A percentile compares a stretch with the other conserved stretches of the same genome.
Evolutionary conservation across 1,140 invertebrate genomes (phyloP).

Genomic region (Adoxophyes honmai): DNA sequence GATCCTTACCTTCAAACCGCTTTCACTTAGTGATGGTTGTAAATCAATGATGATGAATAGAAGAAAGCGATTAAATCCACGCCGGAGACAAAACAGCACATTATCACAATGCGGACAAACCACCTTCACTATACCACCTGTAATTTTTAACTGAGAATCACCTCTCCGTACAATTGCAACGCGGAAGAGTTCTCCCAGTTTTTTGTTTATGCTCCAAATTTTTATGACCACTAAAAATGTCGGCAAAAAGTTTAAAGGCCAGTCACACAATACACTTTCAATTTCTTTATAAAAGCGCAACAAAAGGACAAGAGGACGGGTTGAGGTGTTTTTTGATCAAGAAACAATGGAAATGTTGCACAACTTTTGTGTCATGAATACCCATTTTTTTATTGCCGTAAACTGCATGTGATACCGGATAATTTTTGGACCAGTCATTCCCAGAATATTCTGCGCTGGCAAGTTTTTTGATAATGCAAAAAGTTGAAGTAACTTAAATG

Average conservation of each 20-base stretch:
- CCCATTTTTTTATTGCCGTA: constrained; percentile 31
- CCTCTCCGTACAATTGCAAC: constrained; percentile 49
- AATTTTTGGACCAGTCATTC: constrained; percentile 8
- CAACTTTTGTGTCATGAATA: constrained; percentile 51
- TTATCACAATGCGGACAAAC: constrained; percentile 61
- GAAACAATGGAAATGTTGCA: constrained; percentile 48
- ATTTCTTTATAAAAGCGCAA: constrained; percentile 69
- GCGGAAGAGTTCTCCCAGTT: constrained; percentile 58
- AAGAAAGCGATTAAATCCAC: constrained; percentile 66
- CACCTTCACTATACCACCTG: constrained; percentile 74
- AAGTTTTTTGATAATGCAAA: constrained; percentile 8
- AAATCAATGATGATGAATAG: constrained; percentile 67
- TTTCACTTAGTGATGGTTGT: constrained; percentile 34
- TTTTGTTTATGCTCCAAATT: constrained; percentile 73
- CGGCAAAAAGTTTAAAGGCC: constrained; percentile 51
- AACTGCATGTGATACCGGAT: constrained; percentile 7
- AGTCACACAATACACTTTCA: constrained; percentile 69
- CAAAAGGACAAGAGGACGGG: constrained; percentile 37
- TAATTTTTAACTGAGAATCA: constrained; percentile 61
- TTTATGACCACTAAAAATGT: constrained; percentile 64
- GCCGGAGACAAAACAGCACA: constrained; percentile 54
- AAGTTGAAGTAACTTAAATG: not conserved
- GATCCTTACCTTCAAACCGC: constrained; percentile 36
- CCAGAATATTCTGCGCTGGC: not conserved
- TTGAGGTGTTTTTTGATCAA: constrained; percentile 68